Percentiles rank a stretch among this genome's conserved stretches.
Evolutionary conservation across 2,797 vertebrate genomes (phyloP).

Genomic region (Pseudochirops cupreus): DNA sequence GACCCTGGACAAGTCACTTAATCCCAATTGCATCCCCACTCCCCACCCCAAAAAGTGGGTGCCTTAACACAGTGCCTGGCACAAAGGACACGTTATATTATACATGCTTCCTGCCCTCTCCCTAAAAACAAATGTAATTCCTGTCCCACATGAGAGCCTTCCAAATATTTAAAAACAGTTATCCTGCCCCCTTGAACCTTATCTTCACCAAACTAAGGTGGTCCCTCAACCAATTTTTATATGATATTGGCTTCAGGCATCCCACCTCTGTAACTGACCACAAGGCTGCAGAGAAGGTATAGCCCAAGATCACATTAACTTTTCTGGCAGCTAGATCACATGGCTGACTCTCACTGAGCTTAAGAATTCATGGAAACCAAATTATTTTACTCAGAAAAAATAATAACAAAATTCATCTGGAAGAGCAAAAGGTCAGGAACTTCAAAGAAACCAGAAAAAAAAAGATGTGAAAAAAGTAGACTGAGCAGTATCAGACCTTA

Average conservation of each 20-base stretch:
- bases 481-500: no score
- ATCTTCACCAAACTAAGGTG: background rate
- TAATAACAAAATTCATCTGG: background rate
- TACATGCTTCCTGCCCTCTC: background rate
- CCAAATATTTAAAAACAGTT: background rate
- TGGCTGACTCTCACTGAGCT: background rate
- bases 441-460: background rate
- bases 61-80: background rate
- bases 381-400: background rate
- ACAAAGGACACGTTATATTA: no score
- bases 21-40: background rate
- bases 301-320: background rate
- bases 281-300: background rate
- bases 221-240: background rate
- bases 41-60: background rate
- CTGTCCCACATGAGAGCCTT: background rate
- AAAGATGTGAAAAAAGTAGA: no score
- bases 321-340: background rate
- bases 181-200: background rate
- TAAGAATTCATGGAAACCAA: background rate
- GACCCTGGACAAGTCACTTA: background rate
- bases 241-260: background rate
- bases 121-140: background rate
- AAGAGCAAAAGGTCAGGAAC: background rate
- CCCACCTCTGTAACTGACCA: background rate